Evolutionary conservation across 2,113 vertebrate species (phyloP), one percentile per base, ranked within the genome.

Genomic region (Natator depressus): DNA sequence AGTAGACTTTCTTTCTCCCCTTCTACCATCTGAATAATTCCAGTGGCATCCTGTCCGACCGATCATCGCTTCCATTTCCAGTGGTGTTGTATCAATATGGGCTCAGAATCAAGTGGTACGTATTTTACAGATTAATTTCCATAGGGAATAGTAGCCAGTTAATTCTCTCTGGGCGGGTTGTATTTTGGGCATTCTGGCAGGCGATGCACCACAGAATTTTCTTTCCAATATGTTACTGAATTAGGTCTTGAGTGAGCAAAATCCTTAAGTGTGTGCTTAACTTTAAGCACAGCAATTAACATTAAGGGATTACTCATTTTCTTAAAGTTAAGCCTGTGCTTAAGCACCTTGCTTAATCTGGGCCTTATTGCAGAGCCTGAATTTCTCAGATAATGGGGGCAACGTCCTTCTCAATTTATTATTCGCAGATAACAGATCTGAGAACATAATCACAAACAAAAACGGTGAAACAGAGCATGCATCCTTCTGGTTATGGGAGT

Each of bases 71-170:
- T 99, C 99, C 57, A 99, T 99, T 94, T 99, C 99, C 84, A 99
- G 99, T 87, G 99, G 99, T 5, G 99, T 99, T 2, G 99, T 99
- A 10, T 99, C 99, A 82, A 99, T 99, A 65, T 99, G 99, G 99
- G 99, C 99, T 87, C 99, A 99, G 97, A 99, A 99, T 98, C 99
- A 99, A 99, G 99, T 99, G 98, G 99, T 99, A 96, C 97, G 99
- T 94, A 3, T 11, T 89, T 24, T 22, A 81, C 29, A 86, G 9
- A 2, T 85, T 82, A 1, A 0, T 87, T 93, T 95, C 49, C 57
- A 65, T 88, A 62, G 35, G 84, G 85, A 88, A 38, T 72, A 49
- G 83, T 80, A 78, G 65, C 1, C 25, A 24, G 13, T n/a, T 27
- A 2, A 57, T 88, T 87, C 80, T 69, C 9, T 82, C 27, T 72